Percentiles rank a stretch among this genome's conserved stretches.
Conservation (phyloP, 2,888 invertebrate species). For the Protophormia terraenovae region DNA sequence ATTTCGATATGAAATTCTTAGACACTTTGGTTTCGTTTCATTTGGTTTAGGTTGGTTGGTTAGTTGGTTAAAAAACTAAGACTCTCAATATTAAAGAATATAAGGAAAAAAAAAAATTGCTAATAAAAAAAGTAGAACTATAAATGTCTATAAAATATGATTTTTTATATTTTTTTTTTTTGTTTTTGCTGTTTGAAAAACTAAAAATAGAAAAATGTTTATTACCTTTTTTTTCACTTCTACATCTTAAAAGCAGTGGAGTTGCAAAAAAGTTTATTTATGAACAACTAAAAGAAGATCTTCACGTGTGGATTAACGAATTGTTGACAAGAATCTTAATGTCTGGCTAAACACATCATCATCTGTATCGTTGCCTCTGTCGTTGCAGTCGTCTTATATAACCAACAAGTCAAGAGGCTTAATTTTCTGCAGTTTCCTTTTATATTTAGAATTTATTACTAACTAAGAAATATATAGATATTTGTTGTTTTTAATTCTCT, state of each 20-base stretch:
- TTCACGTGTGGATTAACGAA: conserved; percentile 67
- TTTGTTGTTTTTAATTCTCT: not conserved
- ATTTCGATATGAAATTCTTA: conserved; percentile 60
- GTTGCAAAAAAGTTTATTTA: conserved; percentile 3
- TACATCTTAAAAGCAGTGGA: not conserved
- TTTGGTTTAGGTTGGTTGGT: conserved; percentile 47
- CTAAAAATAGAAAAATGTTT: conserved; percentile 60
- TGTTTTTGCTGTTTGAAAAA: conserved; percentile 32
- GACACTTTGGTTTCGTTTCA: conserved; percentile 33
- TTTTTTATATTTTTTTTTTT: not conserved
- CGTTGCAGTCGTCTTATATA: not conserved
- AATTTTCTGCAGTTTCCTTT: not conserved
- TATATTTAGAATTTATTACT: conserved; percentile 22
- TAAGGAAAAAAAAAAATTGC: not conserved
- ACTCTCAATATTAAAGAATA: not conserved
- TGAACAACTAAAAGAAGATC: conserved; percentile 13
- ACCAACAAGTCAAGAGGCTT: not conserved
- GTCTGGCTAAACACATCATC: conserved; percentile 62
- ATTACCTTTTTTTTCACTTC: conserved; percentile 8
- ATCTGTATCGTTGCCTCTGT: not conserved
- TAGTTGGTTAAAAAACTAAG: conserved; percentile 29
- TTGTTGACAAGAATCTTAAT: conserved; percentile 69
- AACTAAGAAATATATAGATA: not conserved
- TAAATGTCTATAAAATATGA: conserved; percentile 62
- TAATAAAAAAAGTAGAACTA: conserved; percentile 48